Evolutionary conservation across 2,113 vertebrate species (phyloP).

Genomic region (Gavialis gangeticus): DNA sequence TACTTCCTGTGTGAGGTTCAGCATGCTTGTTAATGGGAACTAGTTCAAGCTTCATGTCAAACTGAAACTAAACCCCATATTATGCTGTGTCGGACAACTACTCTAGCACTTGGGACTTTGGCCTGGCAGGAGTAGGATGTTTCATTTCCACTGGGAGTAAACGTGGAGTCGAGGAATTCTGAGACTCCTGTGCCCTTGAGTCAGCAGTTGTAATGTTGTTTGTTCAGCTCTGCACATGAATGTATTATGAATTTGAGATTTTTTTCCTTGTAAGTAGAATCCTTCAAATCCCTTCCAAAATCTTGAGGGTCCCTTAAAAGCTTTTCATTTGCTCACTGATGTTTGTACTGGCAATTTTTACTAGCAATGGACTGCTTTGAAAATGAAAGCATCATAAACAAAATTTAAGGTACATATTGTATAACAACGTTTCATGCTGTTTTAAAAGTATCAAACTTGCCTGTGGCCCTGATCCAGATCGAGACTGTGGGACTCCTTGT

Average conservation of each 20-base stretch:
- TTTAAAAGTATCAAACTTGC: background rate
- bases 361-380: background rate
- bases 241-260: background rate
- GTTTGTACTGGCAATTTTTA: background rate
- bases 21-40: background rate
- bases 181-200: background rate
- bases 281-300: constrained; percentile 27
- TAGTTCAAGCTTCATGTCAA: background rate
- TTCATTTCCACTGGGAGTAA: background rate
- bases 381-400: background rate
- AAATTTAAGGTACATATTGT: background rate
- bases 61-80: background rate
- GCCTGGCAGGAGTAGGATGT: background rate
- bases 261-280: background rate
- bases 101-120: background rate
- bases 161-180: background rate
- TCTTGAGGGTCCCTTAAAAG: background rate
- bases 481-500: too few species aligned
- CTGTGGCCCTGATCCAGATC: too few species aligned
- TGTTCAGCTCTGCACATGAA: constrained; percentile 14
- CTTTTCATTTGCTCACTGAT: background rate
- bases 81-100: too few species aligned
- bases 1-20: background rate
- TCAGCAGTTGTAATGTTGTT: background rate
- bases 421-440: background rate